Percentiles rank a stretch among this genome's conserved stretches.
Evolutionary conservation across 2,113 vertebrate genomes (phyloP).

Genomic region (Grantiella picta): DNA sequence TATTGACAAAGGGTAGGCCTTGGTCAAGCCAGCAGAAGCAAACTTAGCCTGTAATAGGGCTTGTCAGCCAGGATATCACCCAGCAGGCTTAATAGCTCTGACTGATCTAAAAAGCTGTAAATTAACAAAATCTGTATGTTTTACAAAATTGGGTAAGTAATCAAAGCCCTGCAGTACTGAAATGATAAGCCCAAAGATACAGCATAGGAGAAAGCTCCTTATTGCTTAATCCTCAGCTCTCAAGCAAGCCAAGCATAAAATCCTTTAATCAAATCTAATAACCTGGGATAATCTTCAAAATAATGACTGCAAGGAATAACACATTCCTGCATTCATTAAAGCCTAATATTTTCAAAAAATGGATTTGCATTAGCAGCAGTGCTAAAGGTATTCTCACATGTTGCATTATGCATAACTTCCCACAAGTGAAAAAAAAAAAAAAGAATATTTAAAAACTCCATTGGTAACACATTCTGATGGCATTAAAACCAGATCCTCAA

Average conservation of each 20-base stretch:
- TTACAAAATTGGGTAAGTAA: constrained; percentile 34
- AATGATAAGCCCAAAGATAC: constrained; percentile 50
- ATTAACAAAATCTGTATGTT: constrained; percentile 45
- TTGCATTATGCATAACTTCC: background rate
- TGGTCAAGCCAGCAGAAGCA: background rate
- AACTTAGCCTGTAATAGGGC: background rate
- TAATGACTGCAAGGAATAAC: constrained; percentile 56
- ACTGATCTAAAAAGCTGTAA: constrained; percentile 55
- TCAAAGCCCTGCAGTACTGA: background rate
- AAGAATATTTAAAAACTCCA: background rate
- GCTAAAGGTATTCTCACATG: background rate
- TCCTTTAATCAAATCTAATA: constrained; percentile 65
- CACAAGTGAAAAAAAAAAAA: background rate
- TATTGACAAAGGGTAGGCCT: background rate
- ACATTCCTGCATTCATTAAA: constrained; percentile 32
- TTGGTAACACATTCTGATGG: background rate
- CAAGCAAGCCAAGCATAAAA: constrained; percentile 39
- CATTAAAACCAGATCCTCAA: background rate
- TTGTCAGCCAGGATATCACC: background rate
- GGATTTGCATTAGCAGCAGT: background rate
- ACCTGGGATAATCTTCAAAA: constrained; percentile 61
- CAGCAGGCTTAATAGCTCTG: constrained; percentile 31
- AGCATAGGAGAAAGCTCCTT: constrained; percentile 51
- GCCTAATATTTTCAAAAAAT: background rate
- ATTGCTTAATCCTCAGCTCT: constrained; percentile 57